Percentiles rank a stretch among this genome's conserved stretches.
phyloP scores from a whole-genome alignment of 1,140 invertebrate genomes.

The Saccostrea cuccullata region DNA sequence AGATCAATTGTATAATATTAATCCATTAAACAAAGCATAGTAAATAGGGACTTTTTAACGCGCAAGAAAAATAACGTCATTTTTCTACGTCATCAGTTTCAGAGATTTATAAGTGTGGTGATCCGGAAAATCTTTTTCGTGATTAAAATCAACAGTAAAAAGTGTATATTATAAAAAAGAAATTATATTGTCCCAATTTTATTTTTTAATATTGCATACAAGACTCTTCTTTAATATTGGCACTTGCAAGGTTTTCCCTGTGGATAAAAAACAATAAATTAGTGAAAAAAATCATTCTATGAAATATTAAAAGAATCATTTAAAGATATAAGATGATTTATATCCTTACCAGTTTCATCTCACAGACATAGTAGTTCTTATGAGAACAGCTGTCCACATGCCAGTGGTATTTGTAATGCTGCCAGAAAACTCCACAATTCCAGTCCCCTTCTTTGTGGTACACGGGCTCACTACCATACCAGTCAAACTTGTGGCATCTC shows the following conservation, averaged over 20 bases:
- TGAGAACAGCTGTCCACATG: background rate
- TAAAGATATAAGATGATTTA: background rate
- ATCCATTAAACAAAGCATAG: too few relatives aligned
- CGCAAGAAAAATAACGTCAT: too few relatives aligned
- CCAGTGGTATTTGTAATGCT: background rate
- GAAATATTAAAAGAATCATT: too few relatives aligned
- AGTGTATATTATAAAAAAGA: too few relatives aligned
- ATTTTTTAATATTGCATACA: background rate
- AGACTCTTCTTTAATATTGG: background rate
- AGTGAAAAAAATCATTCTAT: background rate
- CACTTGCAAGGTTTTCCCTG: conserved; percentile 36
- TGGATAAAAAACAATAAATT: background rate
- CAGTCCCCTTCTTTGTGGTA: background rate
- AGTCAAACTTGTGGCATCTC: conserved; percentile 11
- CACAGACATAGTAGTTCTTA: conserved; percentile 8
- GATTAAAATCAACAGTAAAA: too few relatives aligned
- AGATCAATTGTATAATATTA: too few relatives aligned
- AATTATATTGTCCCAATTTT: background rate
- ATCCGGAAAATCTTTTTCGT: too few relatives aligned
- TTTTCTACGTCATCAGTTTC: too few relatives aligned
- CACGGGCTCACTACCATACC: conserved; percentile 15
- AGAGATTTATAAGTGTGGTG: too few relatives aligned
- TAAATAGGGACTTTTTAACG: too few relatives aligned
- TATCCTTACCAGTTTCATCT: background rate
- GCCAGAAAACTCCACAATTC: background rate